A percentile compares a stretch with the other conserved stretches of the same genome.
Evolutionary conservation across 2,888 invertebrate genomes (phyloP).

Genomic region (Ecliptopera silaceata): DNA sequence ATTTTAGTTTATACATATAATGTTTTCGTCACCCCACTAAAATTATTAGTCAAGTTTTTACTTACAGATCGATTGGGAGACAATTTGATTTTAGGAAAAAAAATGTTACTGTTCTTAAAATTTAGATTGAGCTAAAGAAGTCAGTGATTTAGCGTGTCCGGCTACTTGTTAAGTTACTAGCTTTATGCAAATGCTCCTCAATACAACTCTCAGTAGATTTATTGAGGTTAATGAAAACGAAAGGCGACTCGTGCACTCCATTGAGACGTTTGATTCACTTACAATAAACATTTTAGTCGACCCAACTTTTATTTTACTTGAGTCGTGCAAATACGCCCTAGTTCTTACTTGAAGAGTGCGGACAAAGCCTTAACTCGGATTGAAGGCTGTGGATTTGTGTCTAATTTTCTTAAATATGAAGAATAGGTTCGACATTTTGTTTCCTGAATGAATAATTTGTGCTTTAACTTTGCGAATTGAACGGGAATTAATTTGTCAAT

Average conservation of each 20-base stretch:
- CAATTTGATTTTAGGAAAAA: too few species aligned
- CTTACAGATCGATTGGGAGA: too few species aligned
- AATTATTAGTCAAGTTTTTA: too few species aligned
- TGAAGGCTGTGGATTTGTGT: slow-evolving; percentile 17
- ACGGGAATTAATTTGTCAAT: slow-evolving; percentile 12
- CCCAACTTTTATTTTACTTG: slow-evolving; percentile 16
- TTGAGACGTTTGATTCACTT: slow-evolving; percentile 49
- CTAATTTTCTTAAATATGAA: slow-evolving; percentile 19
- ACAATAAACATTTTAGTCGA: slow-evolving; percentile 51
- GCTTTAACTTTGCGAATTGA: slow-evolving; percentile 12
- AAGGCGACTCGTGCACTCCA: slow-evolving; percentile 43
- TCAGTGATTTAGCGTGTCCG: too few species aligned
- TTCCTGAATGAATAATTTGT: slow-evolving; percentile 23
- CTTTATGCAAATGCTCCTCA: slow-evolving; percentile 38
- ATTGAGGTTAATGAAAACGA: slow-evolving; percentile 62
- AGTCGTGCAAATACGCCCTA: slow-evolving; percentile 1
- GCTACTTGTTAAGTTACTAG: slow-evolving; percentile 15
- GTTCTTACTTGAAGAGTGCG: slow-evolving; percentile 11
- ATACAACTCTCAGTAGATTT: slow-evolving; percentile 44
- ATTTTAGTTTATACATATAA: too few species aligned
- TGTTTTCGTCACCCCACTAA: too few species aligned
- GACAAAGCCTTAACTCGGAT: slow-evolving; percentile 6
- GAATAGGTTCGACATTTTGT: slow-evolving; percentile 23
- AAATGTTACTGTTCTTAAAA: too few species aligned
- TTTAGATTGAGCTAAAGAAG: too few species aligned